These are phyloP conservation scores for Acheta domesticus DNA, from an alignment of 2,888 invertebrate species.

Conservation along the genomic window DNA sequence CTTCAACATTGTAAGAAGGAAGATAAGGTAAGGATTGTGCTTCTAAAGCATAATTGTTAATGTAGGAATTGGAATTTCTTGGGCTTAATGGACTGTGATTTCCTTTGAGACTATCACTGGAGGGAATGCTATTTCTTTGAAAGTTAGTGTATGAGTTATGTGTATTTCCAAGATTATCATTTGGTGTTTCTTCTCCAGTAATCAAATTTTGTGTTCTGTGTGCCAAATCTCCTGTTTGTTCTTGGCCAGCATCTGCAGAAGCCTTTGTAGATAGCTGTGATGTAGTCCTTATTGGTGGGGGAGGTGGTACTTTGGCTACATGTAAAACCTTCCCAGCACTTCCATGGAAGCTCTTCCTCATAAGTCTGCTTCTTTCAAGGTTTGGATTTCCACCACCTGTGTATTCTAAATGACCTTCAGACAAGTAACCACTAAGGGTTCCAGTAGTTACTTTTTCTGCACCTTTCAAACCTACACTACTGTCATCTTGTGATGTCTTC, in stretches of 20 bases:
- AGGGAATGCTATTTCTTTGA: slow-evolving; percentile 3
- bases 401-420: slow-evolving; percentile 83
- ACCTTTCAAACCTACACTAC: slow-evolving; percentile 62
- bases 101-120: slow-evolving; percentile 18
- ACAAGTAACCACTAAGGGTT: slow-evolving; percentile 73
- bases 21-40: slow-evolving; percentile 62
- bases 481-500: slow-evolving; percentile 58
- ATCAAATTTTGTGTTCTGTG: not conserved
- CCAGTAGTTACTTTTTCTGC: slow-evolving; percentile 43
- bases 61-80: not conserved
- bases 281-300: slow-evolving; percentile 75
- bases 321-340: slow-evolving; percentile 78
- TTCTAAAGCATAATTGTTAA: slow-evolving; percentile 44
- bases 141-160: slow-evolving; percentile 24
- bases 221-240: not conserved
- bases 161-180: not conserved
- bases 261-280: slow-evolving; percentile 70
- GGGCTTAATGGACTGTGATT: slow-evolving; percentile 6
- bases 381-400: slow-evolving; percentile 61
- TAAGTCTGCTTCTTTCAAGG: slow-evolving; percentile 78
- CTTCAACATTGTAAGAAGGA: slow-evolving; percentile 53
- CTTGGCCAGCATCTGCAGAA: slow-evolving; percentile 46
- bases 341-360: slow-evolving; percentile 86
- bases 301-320: slow-evolving; percentile 80
- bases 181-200: not conserved